Conservation (phyloP, 2,797 vertebrate genomes). For the Lagodon rhomboides region DNA sequence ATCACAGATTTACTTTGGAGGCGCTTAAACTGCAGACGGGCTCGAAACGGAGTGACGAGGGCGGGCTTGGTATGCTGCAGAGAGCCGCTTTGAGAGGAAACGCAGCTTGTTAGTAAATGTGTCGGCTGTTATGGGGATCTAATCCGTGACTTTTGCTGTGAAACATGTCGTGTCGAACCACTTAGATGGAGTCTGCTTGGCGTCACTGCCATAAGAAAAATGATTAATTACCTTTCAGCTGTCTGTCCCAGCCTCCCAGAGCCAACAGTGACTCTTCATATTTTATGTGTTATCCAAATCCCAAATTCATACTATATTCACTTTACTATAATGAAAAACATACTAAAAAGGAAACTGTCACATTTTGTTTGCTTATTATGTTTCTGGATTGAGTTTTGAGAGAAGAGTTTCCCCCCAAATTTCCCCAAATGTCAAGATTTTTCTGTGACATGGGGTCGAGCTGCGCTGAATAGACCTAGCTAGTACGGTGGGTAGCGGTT, state of each 20-base stretch:
- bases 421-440: too few species aligned
- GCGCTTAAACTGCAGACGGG: conserved; percentile 11
- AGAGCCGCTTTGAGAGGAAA: conserved; percentile 15
- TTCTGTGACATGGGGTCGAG: too few species aligned
- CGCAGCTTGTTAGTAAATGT: conserved; percentile 32
- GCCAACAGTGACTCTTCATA: background rate
- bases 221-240: background rate
- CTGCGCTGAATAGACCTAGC: background rate
- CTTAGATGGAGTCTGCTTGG: conserved; percentile 6
- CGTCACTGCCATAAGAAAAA: background rate
- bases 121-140: conserved; percentile 22
- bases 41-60: background rate
- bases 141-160: conserved; percentile 20
- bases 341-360: background rate
- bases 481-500: background rate
- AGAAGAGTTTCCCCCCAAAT: background rate
- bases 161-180: background rate
- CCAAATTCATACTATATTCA: conserved; percentile 2
- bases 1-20: conserved; percentile 39
- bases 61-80: conserved; percentile 9
- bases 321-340: background rate
- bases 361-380: background rate
- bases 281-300: background rate
- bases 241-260: background rate
- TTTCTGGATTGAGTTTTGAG: background rate